phyloP scores from a whole-genome alignment of 92 coral and sea anemone species.

The Porites evermanni region DNA sequence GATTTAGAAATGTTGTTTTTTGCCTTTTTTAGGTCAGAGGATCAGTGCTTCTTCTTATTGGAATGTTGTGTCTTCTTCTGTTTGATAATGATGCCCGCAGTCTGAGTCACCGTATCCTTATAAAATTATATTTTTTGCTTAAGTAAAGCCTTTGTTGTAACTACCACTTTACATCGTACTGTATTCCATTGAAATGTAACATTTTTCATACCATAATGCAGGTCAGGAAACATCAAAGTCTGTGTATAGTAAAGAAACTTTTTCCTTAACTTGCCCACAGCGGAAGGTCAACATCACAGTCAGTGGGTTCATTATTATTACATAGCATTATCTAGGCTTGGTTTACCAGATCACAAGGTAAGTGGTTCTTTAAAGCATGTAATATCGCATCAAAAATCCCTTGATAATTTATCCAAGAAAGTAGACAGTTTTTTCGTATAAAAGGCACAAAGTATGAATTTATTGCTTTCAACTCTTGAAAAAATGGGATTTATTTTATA shows the following conservation, averaged over 20 bases:
- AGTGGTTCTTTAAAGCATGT: neutral
- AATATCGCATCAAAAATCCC: neutral
- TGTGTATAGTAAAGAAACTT: too few species aligned
- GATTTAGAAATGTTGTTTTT: neutral
- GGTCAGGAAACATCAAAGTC: too few species aligned
- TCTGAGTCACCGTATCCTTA: conserved; percentile 68
- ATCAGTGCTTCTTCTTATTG: conserved; percentile 87
- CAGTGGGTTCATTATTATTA: conserved; percentile 88
- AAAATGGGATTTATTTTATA: neutral
- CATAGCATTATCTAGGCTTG: conserved; percentile 82
- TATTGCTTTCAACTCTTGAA: neutral
- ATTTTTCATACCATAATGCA: too few species aligned
- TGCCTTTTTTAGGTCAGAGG: conserved; percentile 79
- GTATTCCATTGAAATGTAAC: neutral
- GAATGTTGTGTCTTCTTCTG: conserved; percentile 84
- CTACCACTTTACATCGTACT: neutral
- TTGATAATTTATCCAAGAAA: neutral
- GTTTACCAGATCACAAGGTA: conserved; percentile 99
- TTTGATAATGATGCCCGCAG: conserved; percentile 91
- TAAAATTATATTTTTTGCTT: neutral
- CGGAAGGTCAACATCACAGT: conserved; percentile 86
- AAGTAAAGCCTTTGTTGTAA: neutral
- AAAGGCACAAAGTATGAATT: neutral
- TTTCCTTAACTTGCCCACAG: conserved; percentile 59
- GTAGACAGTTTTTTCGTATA: neutral